Evolutionary conservation across 2,113 vertebrate species (phyloP).

Genomic region (Gallinago paraguaiae): DNA sequence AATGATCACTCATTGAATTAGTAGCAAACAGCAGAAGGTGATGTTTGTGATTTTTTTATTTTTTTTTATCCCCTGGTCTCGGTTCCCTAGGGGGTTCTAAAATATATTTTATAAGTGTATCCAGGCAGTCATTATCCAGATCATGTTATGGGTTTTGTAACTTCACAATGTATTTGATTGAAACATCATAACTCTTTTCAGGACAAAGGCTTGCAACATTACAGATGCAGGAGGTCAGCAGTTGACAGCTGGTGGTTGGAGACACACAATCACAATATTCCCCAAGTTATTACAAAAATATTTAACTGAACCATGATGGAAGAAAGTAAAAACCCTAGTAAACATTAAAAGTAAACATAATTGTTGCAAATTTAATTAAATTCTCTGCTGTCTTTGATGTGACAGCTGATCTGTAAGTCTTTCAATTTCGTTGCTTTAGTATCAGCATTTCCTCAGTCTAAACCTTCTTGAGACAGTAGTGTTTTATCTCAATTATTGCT

Average conservation of each 20-base stretch:
- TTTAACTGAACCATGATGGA: slow-evolving; percentile 64
- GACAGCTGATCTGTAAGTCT: slow-evolving; percentile 68
- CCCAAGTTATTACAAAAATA: slow-evolving; percentile 68
- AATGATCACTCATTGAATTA: slow-evolving; percentile 48
- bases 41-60: neutral
- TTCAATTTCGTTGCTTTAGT: slow-evolving; percentile 70
- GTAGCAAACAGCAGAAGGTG: slow-evolving; percentile 38
- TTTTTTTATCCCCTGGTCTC: neutral
- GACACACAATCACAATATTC: slow-evolving; percentile 57
- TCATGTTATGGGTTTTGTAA: slow-evolving; percentile 71
- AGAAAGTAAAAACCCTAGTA: slow-evolving; percentile 45
- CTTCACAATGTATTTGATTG: slow-evolving; percentile 65
- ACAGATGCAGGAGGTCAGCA: slow-evolving; percentile 71
- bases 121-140: slow-evolving; percentile 56
- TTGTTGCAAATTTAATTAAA: slow-evolving; percentile 72
- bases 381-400: slow-evolving; percentile 63
- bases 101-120: slow-evolving; percentile 56
- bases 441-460: slow-evolving; percentile 70
- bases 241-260: slow-evolving; percentile 73
- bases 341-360: slow-evolving; percentile 72
- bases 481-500: slow-evolving; percentile 84
- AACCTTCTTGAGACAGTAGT: slow-evolving; percentile 71
- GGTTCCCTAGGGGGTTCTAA: slow-evolving; percentile 17
- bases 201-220: slow-evolving; percentile 74
- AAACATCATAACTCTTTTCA: slow-evolving; percentile 74